Base-by-base conservation (phyloP, 2,888 invertebrate genomes). In the Cosmia trapezina region DNA sequence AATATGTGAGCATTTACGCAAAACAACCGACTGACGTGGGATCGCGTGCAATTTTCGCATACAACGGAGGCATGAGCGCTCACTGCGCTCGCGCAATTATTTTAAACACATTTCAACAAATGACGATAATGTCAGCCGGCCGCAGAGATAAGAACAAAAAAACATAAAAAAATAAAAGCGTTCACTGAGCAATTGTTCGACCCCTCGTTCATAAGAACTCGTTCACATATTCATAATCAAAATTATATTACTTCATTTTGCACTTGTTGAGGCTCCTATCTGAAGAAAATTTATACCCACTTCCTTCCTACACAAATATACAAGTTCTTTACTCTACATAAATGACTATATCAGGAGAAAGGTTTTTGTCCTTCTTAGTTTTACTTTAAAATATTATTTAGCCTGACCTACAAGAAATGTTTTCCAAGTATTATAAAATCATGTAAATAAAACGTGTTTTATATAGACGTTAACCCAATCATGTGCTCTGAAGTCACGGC, bases 61-160 rank as follows among this genome's bases (percentile, higher is more conserved):
- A 94, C 93, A 91, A 91, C 92, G 88, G 89, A 90, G 92, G 92
- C 92, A 94, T 93, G 94, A 89, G 93, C 91, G 91, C 92, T 90
- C 95, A 92, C 92, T 90, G 93, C 91, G 88, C 91, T 89, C 91
- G 90, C 90, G 91, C 95, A 96, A 96, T 96, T 96, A 96, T 95
- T 96, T 95, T 96, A 96, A 96, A 96, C 91, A 95, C 96, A 94
- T 95, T 96, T 96, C 95, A 95, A 96, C 96, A 95, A 96, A 95
- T 94, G 94, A 95, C 91, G 93, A 93, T 95, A 95, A 95, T 95
- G 94, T 94, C 94, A 93, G 95, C 88, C 90, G 88, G 88, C 89
- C 89, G 86, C 86, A 81, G 87, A 93, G 93, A 94, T 94, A 94
- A 93, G 89, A 91, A 89, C 85, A 92, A 93, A 92, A 90, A 92